A percentile compares a stretch with the other conserved stretches of the same genome.
Evolutionary conservation across 1,140 invertebrate genomes (phyloP).

Genomic region (Aporrectodea caliginosa): DNA sequence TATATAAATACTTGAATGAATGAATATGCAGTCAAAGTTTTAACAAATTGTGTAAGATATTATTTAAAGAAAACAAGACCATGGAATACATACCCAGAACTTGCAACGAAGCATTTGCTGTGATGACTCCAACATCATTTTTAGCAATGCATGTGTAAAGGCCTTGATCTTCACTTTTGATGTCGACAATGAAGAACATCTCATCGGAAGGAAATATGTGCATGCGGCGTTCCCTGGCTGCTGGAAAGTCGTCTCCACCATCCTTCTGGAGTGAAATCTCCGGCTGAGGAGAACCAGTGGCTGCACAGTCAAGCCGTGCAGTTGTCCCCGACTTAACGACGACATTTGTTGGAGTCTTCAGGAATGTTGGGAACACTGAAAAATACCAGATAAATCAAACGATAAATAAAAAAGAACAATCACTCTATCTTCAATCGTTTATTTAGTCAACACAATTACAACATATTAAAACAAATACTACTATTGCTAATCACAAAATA

Average conservation of each 20-base stretch:
- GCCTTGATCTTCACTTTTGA: constrained; percentile 80
- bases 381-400: too few species aligned
- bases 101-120: constrained; percentile 81
- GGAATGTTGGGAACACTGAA: constrained; percentile 82
- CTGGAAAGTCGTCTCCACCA: constrained; percentile 85
- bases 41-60: constrained; percentile 18
- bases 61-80: constrained; percentile 24
- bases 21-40: neutral
- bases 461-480: too few species aligned
- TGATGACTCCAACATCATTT: constrained; percentile 79
- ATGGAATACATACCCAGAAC: constrained; percentile 64
- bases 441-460: too few species aligned
- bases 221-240: constrained; percentile 85
- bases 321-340: constrained; percentile 77
- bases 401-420: too few species aligned
- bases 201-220: constrained; percentile 87
- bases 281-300: constrained; percentile 78
- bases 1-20: too few species aligned
- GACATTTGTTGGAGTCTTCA: constrained; percentile 77
- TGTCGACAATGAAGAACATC: constrained; percentile 85
- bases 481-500: too few species aligned
- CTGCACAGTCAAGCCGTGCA: constrained; percentile 85
- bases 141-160: constrained; percentile 89
- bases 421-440: too few species aligned
- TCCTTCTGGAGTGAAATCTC: constrained; percentile 91